Evolutionary conservation across 1,140 invertebrate genomes (phyloP), one percentile per base, ranked within the genome.

Genomic region (Drosophila pallidifrons): DNA sequence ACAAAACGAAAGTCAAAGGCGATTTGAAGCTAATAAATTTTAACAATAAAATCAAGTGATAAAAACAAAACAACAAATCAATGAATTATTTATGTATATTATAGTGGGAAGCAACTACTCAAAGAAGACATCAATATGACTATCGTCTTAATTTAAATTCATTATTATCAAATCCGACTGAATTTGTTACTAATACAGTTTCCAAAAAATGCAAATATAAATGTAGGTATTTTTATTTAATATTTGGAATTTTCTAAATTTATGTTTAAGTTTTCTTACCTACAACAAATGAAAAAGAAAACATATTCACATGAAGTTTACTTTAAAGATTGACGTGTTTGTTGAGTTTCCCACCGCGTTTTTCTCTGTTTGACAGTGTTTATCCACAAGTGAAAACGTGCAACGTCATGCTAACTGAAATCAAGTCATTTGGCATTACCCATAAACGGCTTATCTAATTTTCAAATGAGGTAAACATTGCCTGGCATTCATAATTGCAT

Each of bases 381-480:
- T 63, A 55, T 54, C 30, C 25, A 41, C 51, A 49, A 49, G 15
- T 70, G n/a, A 60, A 67, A 59, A 54, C 15, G 15, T 69, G 71
- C 41, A 52, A 47, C 1, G 20, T 43, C 43, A 63, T 57, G 65
- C 41, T 5, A 45, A 46, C 59, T 46, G 57, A 67, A 77, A 83
- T 81, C 81, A 83, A 83, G 81, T 85, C 81, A 64, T 85, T 87
- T 74, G 45, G 71, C 65, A 75, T 75, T 63, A 61, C 28, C 65
- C 83, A 82, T 88, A 86, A 86, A 82, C 75, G 73, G 69, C 76
- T 80, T 87, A 87, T 87, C 83, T 83, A 88, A 89, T 88, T 87
- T 87, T 77, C 72, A 80, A 89, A 87, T 89, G 83, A 73, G 73
- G 54, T 80, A 87, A 88, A 88, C 83, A 83, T 75, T 65, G 80